Evolutionary conservation across 2,113 vertebrate genomes (phyloP).

Genomic region (Stigmatopora nigra): DNA sequence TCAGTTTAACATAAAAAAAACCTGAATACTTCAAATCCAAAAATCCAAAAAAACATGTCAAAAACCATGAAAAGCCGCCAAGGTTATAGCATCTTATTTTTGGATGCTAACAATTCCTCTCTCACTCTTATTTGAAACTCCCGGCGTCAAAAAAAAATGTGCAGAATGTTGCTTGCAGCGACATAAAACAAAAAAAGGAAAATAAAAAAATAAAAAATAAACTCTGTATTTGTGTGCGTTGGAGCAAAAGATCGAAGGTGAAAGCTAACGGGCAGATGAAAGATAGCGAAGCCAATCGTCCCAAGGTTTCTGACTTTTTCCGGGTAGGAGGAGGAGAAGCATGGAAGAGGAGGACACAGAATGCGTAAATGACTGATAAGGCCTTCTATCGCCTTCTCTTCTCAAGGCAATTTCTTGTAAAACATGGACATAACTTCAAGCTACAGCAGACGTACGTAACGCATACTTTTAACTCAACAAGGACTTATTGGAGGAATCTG

Average conservation of each 20-base stretch:
- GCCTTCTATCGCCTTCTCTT: constrained; percentile 8
- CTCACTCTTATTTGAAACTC: constrained; percentile 13
- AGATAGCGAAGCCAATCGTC: constrained; percentile 25
- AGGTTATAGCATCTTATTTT: constrained; percentile 31
- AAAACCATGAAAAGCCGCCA: constrained; percentile 13
- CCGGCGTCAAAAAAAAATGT: constrained; percentile 5
- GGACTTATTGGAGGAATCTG: not conserved
- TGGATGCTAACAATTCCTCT: constrained; percentile 15
- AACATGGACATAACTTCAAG: not conserved
- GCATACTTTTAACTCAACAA: not conserved
- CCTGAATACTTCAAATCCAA: constrained; percentile 21
- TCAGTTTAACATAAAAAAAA: constrained; percentile 5
- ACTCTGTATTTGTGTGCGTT: constrained; percentile 3
- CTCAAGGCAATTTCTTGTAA: not conserved
- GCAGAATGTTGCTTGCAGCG: constrained; percentile 3
- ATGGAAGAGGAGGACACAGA: constrained; percentile 4
- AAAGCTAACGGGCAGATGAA: constrained; percentile 30
- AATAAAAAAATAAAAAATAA: constrained; percentile 6
- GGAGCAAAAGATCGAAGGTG: constrained; percentile 23
- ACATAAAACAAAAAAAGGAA: constrained; percentile 6
- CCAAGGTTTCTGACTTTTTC: constrained; percentile 41
- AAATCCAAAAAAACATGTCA: constrained; percentile 19
- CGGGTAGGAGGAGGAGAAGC: constrained; percentile 20
- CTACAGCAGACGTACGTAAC: not conserved
- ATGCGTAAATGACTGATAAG: constrained; percentile 22